These are phyloP conservation scores for Agrochola macilenta DNA, from an alignment of 2,888 invertebrate species.

Conservation along the genomic window DNA sequence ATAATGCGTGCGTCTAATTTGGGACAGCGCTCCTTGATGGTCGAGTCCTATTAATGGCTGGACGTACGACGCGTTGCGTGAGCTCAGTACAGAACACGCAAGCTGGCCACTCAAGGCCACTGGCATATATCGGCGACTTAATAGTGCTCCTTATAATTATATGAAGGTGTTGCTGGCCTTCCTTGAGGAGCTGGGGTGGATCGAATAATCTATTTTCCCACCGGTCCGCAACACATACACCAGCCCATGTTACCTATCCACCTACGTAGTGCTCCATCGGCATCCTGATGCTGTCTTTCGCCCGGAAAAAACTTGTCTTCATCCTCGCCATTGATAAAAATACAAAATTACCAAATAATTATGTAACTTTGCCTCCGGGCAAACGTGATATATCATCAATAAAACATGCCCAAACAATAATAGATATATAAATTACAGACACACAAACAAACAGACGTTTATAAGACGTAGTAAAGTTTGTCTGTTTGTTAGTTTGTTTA, in stretches of 20 bases:
- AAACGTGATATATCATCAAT: slow-evolving; percentile 20
- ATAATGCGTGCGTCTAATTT: too few species aligned
- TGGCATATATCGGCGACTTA: too few species aligned
- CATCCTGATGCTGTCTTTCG: neutral
- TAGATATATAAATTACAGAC: slow-evolving; percentile 53
- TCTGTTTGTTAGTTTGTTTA: slow-evolving; percentile 45
- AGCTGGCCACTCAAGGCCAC: too few species aligned
- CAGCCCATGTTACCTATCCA: neutral
- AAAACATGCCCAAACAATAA: slow-evolving; percentile 53
- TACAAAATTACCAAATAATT: slow-evolving; percentile 32
- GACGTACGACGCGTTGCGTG: too few species aligned
- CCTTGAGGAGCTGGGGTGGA: neutral
- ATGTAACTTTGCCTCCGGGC: slow-evolving; percentile 23
- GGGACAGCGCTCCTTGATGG: too few species aligned
- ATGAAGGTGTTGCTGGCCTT: neutral
- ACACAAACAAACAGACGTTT: slow-evolving; percentile 55
- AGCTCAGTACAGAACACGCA: too few species aligned
- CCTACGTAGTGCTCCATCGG: too few species aligned
- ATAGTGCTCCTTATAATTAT: neutral
- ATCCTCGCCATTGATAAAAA: slow-evolving; percentile 9
- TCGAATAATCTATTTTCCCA: neutral
- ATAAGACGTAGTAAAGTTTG: slow-evolving; percentile 51
- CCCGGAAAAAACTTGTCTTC: neutral
- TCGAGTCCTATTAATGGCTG: too few species aligned
- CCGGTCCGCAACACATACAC: neutral